These are phyloP conservation scores for Drosophila lacicola DNA, from an alignment of 2,888 invertebrate genomes.

Conservation along the genomic window DNA sequence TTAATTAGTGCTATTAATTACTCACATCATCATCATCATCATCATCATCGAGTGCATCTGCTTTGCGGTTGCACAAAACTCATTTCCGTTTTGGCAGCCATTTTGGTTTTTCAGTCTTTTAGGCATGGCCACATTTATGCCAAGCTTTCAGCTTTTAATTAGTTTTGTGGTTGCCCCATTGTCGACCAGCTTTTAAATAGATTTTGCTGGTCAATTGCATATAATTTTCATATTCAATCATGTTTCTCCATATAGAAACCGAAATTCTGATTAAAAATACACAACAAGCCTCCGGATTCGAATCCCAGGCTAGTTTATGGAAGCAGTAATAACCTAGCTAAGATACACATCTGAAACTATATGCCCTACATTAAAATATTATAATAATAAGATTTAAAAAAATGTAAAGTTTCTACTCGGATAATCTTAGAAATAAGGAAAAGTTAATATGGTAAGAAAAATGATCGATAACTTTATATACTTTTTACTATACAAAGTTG, in stretches of 20 bases:
- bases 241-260: neutral
- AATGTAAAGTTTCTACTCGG: no score
- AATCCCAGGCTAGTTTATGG: no score
- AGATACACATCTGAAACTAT: no score
- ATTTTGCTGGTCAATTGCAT: conserved; percentile 3
- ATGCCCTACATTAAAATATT: no score
- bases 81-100: conserved; percentile 66
- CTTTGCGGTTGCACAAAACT: conserved; percentile 64
- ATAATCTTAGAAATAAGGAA: no score
- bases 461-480: no score
- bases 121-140: conserved; percentile 9
- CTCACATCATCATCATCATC: conserved; percentile 26
- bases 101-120: conserved; percentile 50
- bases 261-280: neutral
- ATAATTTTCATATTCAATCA: neutral
- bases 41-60: conserved; percentile 42
- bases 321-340: no score
- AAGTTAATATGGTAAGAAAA: no score
- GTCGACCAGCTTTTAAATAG: conserved; percentile 13
- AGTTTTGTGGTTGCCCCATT: conserved; percentile 41
- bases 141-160: conserved; percentile 30
- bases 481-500: no score
- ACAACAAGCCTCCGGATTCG: no score
- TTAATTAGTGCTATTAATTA: conserved; percentile 75
- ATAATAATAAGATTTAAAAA: no score